phyloP scores from a whole-genome alignment of 2,888 invertebrate genomes.

The Sminthurides aquaticus region DNA sequence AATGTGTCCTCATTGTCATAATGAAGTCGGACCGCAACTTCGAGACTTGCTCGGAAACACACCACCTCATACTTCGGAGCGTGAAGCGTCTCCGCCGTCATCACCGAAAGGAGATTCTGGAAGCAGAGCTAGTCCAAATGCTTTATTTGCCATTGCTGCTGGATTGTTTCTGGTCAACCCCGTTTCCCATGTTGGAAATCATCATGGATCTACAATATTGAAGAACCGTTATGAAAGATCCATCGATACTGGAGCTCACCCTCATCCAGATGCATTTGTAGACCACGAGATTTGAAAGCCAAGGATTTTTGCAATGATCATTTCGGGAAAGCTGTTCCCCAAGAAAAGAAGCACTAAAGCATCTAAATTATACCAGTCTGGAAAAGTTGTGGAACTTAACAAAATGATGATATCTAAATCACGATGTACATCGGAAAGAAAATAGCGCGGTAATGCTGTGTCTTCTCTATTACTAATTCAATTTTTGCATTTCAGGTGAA shows the following conservation, averaged over 20 bases:
- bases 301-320: constrained; percentile 29
- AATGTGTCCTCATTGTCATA: constrained; percentile 34
- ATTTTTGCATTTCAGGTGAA: no score
- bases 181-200: constrained; percentile 20
- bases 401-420: constrained; percentile 16
- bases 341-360: constrained; percentile 19
- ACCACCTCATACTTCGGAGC: constrained; percentile 33
- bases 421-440: constrained; percentile 8
- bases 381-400: constrained; percentile 21
- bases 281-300: constrained; percentile 25
- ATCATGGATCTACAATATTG: neutral
- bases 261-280: neutral
- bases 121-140: constrained; percentile 30
- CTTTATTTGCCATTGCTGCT: constrained; percentile 41
- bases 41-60: constrained; percentile 34
- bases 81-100: constrained; percentile 24
- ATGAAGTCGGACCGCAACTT: constrained; percentile 30
- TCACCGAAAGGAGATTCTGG: constrained; percentile 27
- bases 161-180: constrained; percentile 42
- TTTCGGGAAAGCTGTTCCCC: constrained; percentile 29
- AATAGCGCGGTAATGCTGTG: no score
- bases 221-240: constrained; percentile 28
- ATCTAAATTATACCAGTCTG: constrained; percentile 20
- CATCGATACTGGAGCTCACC: constrained; percentile 1
- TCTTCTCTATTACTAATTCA: no score